Evolutionary conservation across 1,140 invertebrate genomes (phyloP).

Genomic region (Pissodes strobi): DNA sequence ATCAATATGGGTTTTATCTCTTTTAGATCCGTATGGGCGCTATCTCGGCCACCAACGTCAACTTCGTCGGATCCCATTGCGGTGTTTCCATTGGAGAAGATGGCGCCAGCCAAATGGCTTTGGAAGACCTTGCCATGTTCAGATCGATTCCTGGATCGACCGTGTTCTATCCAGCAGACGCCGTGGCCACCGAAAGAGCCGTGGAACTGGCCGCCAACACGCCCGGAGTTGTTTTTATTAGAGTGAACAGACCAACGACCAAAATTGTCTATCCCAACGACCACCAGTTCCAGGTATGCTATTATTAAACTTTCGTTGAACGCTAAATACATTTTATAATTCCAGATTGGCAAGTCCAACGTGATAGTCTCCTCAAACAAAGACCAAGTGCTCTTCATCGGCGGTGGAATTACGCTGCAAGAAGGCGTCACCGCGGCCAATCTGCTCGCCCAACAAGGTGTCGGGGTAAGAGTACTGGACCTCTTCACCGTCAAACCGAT

Average conservation of each 20-base stretch:
- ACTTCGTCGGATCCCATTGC: slow-evolving; percentile 95
- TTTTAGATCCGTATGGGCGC: slow-evolving; percentile 95
- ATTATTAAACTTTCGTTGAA: slow-evolving; percentile 40
- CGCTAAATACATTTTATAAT: too few species aligned
- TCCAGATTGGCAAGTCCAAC: slow-evolving; percentile 75
- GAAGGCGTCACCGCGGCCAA: slow-evolving; percentile 88
- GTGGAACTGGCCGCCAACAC: slow-evolving; percentile 97
- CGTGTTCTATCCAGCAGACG: slow-evolving; percentile 97
- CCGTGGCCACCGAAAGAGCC: slow-evolving; percentile 90
- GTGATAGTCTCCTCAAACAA: slow-evolving; percentile 72
- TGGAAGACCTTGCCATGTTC: slow-evolving; percentile 98
- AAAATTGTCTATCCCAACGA: slow-evolving; percentile 87
- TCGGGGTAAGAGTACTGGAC: slow-evolving; percentile 84
- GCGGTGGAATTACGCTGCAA: slow-evolving; percentile 90
- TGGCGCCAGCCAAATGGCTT: slow-evolving; percentile 98
- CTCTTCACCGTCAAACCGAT: slow-evolving; percentile 96
- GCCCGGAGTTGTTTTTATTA: slow-evolving; percentile 92
- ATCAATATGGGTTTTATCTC: too few species aligned
- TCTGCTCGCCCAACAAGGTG: slow-evolving; percentile 68
- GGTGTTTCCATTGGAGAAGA: slow-evolving; percentile 96
- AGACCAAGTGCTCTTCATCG: slow-evolving; percentile 86
- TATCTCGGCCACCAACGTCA: slow-evolving; percentile 96
- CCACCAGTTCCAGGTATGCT: slow-evolving; percentile 78
- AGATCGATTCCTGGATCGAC: slow-evolving; percentile 88
- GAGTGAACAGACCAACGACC: slow-evolving; percentile 91